Percentiles rank a stretch among this genome's conserved stretches.
These are phyloP conservation scores for Sceloporus tristichus DNA, from an alignment of 2,113 vertebrate genomes.

Conservation along the genomic window DNA sequence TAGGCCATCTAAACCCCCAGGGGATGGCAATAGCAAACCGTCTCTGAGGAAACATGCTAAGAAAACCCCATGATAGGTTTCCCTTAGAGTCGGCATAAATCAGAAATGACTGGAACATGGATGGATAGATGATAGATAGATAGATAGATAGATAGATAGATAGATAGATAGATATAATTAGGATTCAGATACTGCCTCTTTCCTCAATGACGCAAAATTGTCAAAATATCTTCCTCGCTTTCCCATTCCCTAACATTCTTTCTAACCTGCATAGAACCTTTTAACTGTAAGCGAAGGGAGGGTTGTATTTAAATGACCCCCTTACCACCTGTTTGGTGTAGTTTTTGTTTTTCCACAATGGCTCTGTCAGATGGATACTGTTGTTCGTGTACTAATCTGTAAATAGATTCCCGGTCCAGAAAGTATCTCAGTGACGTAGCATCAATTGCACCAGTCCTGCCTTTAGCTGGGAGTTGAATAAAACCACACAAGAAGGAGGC, in stretches of 20 bases:
- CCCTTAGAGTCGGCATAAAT: no score
- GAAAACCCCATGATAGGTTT: no score
- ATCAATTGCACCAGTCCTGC: slow-evolving; percentile 82
- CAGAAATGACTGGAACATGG: no score
- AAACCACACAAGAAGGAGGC: slow-evolving; percentile 81
- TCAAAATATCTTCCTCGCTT: slow-evolving; percentile 52
- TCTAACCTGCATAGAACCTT: slow-evolving; percentile 76
- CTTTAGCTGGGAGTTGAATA: slow-evolving; percentile 84
- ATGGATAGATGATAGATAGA: no score
- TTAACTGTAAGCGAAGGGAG: slow-evolving; percentile 58
- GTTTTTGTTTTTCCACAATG: slow-evolving; percentile 8
- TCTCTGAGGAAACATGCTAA: no score
- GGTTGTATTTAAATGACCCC: slow-evolving; percentile 74
- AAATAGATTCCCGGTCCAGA: slow-evolving; percentile 81
- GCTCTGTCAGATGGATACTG: slow-evolving; percentile 57
- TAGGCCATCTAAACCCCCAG: no score
- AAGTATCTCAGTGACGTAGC: slow-evolving; percentile 80
- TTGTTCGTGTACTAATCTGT: slow-evolving; percentile 80
- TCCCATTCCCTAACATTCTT: slow-evolving; percentile 60
- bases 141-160: no score
- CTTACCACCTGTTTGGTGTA: neutral
- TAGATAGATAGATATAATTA: slow-evolving; percentile 23
- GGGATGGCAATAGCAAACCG: no score
- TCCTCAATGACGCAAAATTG: slow-evolving; percentile 73
- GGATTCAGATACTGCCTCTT: slow-evolving; percentile 73